phyloP scores from a whole-genome alignment of 2,113 vertebrate genomes.

The Meleagris gallopavo region DNA sequence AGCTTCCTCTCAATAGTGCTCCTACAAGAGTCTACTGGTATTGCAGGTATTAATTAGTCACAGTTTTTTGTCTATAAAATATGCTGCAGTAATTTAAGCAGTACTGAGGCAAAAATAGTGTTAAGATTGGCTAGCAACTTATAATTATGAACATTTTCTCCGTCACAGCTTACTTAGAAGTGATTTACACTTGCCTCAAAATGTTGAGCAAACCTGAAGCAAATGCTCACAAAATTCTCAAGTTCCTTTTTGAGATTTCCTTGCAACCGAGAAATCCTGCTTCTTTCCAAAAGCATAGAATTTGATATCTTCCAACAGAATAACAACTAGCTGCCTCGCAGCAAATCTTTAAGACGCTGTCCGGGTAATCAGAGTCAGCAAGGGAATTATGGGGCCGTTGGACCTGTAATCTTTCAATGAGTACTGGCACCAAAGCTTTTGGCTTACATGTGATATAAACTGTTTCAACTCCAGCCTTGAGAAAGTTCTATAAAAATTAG shows the following conservation, averaged over 20 bases:
- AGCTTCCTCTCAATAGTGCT: background rate
- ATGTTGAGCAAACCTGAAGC: slow-evolving; percentile 49
- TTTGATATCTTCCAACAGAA: background rate
- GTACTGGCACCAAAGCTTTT: background rate
- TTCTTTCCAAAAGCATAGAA: slow-evolving; percentile 11
- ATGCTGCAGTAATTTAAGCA: slow-evolving; percentile 62
- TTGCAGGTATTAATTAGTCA: slow-evolving; percentile 38
- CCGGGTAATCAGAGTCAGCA: background rate
- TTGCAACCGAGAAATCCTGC: background rate
- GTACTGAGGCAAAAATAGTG: slow-evolving; percentile 53
- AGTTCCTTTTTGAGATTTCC: slow-evolving; percentile 16
- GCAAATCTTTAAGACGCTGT: background rate
- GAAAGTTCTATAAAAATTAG: background rate
- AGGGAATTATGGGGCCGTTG: background rate
- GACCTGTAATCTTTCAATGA: background rate
- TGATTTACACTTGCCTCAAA: slow-evolving; percentile 63
- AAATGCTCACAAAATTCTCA: background rate
- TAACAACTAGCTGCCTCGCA: background rate
- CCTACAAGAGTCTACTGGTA: background rate
- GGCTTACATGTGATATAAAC: background rate
- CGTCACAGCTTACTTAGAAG: slow-evolving; percentile 62
- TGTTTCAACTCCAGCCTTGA: background rate
- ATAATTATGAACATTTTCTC: slow-evolving; percentile 63
- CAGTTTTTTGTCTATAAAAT: slow-evolving; percentile 21
- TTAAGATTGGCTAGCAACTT: slow-evolving; percentile 63